Base-by-base conservation (phyloP, 2,888 invertebrate genomes). In the Polydesmus complanatus region DNA sequence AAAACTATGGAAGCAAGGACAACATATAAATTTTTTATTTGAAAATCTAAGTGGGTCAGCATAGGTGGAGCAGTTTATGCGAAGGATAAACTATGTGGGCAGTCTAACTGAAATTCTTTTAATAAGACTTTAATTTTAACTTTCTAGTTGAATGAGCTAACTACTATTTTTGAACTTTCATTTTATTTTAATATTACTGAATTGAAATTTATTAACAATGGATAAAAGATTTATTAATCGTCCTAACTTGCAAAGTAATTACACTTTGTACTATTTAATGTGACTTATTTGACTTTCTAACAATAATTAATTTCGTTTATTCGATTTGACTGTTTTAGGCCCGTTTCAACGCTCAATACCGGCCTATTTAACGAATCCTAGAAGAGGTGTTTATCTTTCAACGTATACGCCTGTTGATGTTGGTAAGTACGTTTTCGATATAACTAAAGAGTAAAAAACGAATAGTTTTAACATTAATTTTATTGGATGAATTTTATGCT, bases 351-450 rank as follows among this genome's bases (percentile, higher is more conserved):
- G 61, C 51, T 27, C 58, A 3, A 54, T 64, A 19, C 60, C 54
- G n/a, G 58, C 49, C 27, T 52, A 64, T 61, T 27, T 64, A 23
- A 57, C 61, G 21, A 56, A 57, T 22, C 52, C 60, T 21, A 55
- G 54, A 19, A 60, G 37, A 54, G 55, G 58, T 8, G 60, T 50
- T 52, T 63, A 55, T 55, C 63, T 64, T 60, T 62, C 68, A 26
- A 66, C 67, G 58, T 68, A 68, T 60, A 68, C 66, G n/a, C 68
- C 68, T 27, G 49, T 54, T 27, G 68, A 69, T 63, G 68, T 70
- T 56, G 66, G 61, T 57, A 51, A 61, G 61, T 61, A 23, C 18
- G 18, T 26, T n/a, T n/a, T n/a, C n/a, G n/a, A n/a, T n/a, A n/a
- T n/a, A n/a, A n/a, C n/a, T n/a, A n/a, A n/a, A n/a, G n/a, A n/a